A percentile compares a stretch with the other conserved stretches of the same genome.
These are phyloP conservation scores for Notospermus geniculatus DNA, from an alignment of 1,140 invertebrate genomes.

Conservation along the genomic window DNA sequence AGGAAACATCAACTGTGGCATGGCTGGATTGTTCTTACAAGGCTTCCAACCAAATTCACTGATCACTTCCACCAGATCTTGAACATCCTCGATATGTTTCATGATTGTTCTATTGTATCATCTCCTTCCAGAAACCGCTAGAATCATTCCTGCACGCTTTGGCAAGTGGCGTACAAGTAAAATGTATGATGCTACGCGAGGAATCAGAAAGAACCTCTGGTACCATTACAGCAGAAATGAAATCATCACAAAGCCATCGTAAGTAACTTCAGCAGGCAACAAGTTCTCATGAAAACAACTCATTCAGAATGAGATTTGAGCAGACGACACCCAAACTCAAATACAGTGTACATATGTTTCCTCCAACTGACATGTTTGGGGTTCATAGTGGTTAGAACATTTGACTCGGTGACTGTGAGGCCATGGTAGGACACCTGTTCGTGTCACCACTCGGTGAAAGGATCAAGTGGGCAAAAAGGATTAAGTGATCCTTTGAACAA, in stretches of 20 bases:
- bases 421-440: too few relatives aligned
- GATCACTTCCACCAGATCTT: too few relatives aligned
- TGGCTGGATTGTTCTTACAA: background rate
- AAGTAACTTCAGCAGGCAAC: conserved; percentile 21
- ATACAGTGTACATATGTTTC: too few relatives aligned
- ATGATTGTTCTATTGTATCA: conserved; percentile 14
- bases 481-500: too few relatives aligned
- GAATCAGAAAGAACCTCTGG: conserved; percentile 40
- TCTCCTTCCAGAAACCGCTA: conserved; percentile 34
- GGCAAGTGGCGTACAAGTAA: conserved; percentile 32
- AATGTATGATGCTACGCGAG: conserved; percentile 34
- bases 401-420: too few relatives aligned
- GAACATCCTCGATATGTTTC: too few relatives aligned
- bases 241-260: conserved; percentile 37
- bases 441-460: too few relatives aligned
- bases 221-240: conserved; percentile 30
- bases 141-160: conserved; percentile 32
- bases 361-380: too few relatives aligned
- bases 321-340: too few relatives aligned
- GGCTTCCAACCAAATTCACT: too few relatives aligned
- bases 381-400: too few relatives aligned
- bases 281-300: background rate
- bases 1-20: background rate
- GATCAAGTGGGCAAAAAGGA: too few relatives aligned
- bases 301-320: background rate